Evolutionary conservation across 2,113 vertebrate genomes (phyloP), one percentile per base, ranked within the genome.

Genomic region (Cyprinus carpio): DNA sequence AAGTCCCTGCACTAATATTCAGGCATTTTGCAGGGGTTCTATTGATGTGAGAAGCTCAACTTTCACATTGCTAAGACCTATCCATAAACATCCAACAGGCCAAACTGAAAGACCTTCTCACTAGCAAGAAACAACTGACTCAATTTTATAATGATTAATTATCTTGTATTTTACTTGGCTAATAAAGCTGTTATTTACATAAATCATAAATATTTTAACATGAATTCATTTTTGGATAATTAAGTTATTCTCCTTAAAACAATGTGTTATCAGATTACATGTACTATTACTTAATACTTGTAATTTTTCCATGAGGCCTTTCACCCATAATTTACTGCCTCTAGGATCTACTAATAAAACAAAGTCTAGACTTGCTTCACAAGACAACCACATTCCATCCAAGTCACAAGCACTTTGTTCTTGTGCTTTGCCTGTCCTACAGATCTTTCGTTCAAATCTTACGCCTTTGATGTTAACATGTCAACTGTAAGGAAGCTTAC

Each of bases 401-500:
- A 84, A 81, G 82, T 81, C 82, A 82, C 58, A 27, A 54, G 56
- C n/a, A 15, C 79, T 83, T 86, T 87, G 74, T 86, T 80, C 65
- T 81, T 84, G 34, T 84, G 51, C 58, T 62, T 84, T 75, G 40
- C 18, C 81, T 79, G 67, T 67, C 54, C 43, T 29, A 65, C 9
- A 51, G 15, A 56, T 62, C 23, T 31, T 64, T 43, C 29, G 85
- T 75, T 72, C 25, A 75, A 74, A 67, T 40, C 37, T 78, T 56
- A 87, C 43, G 60, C 31, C 85, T 87, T 89, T 89, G 84, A 87
- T 85, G 69, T 83, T 72, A 86, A 58, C 34, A 77, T 72, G 60
- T 82, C 84, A 84, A 67, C 75, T 29, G 71, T 86, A 85, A 81
- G 25, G 84, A 79, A 56, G 27, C 51, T 34, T 65, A 65, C 12